Conservation (phyloP, 2,888 invertebrate species). For the Tetheella fluctuosa region DNA sequence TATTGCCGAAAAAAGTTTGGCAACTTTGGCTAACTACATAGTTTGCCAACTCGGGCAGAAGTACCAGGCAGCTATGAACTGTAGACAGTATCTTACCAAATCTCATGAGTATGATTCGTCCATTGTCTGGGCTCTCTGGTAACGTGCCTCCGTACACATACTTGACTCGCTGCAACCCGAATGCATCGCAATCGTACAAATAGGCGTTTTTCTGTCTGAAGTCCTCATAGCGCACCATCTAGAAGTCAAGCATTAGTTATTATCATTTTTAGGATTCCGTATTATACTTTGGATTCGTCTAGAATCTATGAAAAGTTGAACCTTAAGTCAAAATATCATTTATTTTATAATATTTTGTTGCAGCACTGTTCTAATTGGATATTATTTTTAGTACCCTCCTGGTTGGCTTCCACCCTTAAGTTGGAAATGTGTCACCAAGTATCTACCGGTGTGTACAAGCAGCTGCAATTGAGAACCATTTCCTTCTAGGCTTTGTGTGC, state of each 20-base stretch:
- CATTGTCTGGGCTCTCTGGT: constrained; percentile 70
- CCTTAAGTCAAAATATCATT: too few species aligned
- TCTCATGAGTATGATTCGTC: constrained; percentile 73
- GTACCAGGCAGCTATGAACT: constrained; percentile 3
- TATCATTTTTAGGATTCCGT: too few species aligned
- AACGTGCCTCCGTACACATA: constrained; percentile 67
- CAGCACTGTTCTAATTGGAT: too few species aligned
- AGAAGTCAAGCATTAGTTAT: constrained; percentile 19
- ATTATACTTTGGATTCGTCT: too few species aligned
- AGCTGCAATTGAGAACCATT: too few species aligned
- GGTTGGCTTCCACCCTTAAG: too few species aligned
- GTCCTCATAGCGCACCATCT: constrained; percentile 77
- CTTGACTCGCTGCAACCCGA: constrained; percentile 65
- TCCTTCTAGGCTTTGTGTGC: too few species aligned
- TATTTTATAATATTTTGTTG: too few species aligned
- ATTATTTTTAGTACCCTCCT: too few species aligned
- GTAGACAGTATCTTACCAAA: constrained; percentile 49
- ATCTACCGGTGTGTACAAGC: too few species aligned
- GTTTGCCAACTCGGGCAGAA: constrained; percentile 5
- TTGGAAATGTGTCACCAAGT: too few species aligned
- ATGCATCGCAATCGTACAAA: constrained; percentile 69
- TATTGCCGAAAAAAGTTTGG: not conserved
- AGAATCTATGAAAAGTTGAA: constrained; percentile 10
- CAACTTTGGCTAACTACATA: not conserved
- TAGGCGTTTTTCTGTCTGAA: constrained; percentile 63